Percentiles rank a stretch among this genome's conserved stretches.
Conservation (phyloP, 2,113 vertebrate genomes). For the Malurus cyaneus region DNA sequence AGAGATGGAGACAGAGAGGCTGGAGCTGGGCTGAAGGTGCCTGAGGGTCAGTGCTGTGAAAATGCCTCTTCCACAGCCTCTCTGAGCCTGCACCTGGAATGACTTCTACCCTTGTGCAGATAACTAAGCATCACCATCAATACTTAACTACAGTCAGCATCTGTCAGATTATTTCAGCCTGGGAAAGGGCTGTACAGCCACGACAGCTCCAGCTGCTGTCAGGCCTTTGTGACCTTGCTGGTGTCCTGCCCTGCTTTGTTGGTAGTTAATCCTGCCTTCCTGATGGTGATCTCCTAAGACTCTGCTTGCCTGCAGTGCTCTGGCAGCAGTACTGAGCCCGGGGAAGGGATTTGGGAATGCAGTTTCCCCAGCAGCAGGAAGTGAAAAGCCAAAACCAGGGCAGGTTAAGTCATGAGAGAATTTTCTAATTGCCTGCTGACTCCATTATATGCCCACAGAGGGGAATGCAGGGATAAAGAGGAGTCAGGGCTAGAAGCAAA, state of each 20-base stretch:
- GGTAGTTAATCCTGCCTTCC: not conserved
- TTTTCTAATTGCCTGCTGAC: not conserved
- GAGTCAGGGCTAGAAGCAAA: not conserved
- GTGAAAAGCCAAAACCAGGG: not conserved
- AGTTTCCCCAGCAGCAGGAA: not conserved
- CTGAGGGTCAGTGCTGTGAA: not conserved
- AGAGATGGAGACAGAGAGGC: not conserved
- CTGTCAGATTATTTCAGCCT: not conserved
- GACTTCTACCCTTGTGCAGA: not conserved
- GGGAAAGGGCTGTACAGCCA: not conserved
- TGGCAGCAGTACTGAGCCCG: not conserved
- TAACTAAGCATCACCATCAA: not conserved
- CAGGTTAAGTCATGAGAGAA: not conserved
- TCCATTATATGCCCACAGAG: not conserved
- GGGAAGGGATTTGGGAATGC: not conserved
- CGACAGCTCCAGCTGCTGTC: rapidly evolving
- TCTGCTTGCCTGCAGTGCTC: not conserved
- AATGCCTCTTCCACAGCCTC: not conserved
- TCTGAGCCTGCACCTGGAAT: not conserved
- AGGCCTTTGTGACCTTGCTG: not conserved
- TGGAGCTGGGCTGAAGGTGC: rapidly evolving
- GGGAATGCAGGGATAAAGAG: not conserved
- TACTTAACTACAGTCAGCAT: not conserved
- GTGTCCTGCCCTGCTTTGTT: not conserved
- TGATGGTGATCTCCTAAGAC: not conserved